A percentile compares a stretch with the other conserved stretches of the same genome.
These are phyloP conservation scores for Eristalis pertinax DNA, from an alignment of 2,888 invertebrate species.

Conservation along the genomic window DNA sequence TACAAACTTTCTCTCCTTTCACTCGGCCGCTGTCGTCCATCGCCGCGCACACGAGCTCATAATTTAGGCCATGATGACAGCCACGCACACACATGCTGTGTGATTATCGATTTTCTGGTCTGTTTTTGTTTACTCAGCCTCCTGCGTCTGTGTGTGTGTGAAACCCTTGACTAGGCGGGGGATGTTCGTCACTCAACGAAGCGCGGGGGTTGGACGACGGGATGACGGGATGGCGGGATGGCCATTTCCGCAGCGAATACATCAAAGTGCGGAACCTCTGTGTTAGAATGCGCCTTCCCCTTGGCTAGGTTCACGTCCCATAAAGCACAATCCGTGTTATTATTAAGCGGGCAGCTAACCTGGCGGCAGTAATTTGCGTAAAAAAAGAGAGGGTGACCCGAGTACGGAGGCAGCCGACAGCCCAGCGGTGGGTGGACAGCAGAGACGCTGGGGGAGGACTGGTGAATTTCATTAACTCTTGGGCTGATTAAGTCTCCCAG, in stretches of 20 bases:
- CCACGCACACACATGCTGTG: constrained; percentile 1
- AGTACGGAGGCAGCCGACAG: not conserved
- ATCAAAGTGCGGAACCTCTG: constrained; percentile 19
- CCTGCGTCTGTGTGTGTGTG: not conserved
- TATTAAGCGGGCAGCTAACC: constrained; percentile 27
- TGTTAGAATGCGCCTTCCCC: not conserved
- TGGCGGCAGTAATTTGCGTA: constrained; percentile 43
- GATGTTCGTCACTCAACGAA: not conserved
- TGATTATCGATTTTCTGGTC: constrained; percentile 54
- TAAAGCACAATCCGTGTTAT: constrained; percentile 36
- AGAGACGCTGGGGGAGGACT: not conserved
- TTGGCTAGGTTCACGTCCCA: constrained; percentile 23
- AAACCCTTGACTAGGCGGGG: not conserved
- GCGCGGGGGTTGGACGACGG: not conserved
- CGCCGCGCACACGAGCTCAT: constrained; percentile 7
- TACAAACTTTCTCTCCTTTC: not conserved
- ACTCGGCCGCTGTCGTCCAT: not conserved
- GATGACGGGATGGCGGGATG: no score
- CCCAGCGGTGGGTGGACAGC: not conserved
- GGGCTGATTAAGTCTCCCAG: not conserved
- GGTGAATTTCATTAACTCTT: constrained; percentile 14
- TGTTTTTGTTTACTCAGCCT: constrained; percentile 36
- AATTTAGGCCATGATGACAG: constrained; percentile 48
- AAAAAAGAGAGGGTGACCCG: not conserved
- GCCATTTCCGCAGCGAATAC: constrained; percentile 26